These are phyloP conservation scores for Scaptomyza tumidula DNA, from an alignment of 2,888 invertebrate species.

Conservation along the genomic window DNA sequence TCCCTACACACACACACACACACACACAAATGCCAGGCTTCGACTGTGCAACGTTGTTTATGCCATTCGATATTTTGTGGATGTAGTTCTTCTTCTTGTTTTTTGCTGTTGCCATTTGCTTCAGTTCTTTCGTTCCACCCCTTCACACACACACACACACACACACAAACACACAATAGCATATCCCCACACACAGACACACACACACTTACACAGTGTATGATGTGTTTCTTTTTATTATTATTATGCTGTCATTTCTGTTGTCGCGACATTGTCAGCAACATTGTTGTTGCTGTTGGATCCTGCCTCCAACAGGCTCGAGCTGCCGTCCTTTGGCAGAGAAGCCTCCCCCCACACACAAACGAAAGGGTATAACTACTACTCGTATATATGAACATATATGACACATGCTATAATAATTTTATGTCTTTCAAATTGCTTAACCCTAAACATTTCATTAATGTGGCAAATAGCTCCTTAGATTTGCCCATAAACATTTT, in stretches of 20 bases:
- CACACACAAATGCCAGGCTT: constrained; percentile 10
- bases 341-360: background rate
- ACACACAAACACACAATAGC: background rate
- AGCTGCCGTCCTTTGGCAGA: too few species aligned
- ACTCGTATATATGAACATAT: constrained; percentile 10
- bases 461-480: constrained; percentile 49
- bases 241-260: constrained; percentile 78
- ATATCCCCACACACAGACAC: background rate
- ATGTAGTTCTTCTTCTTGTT: constrained; percentile 40
- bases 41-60: constrained; percentile 63
- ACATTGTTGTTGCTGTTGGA: constrained; percentile 46
- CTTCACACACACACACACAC: constrained; percentile 2
- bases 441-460: constrained; percentile 56
- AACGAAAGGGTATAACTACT: constrained; percentile 51
- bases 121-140: constrained; percentile 13
- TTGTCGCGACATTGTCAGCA: constrained; percentile 77
- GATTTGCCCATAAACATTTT: constrained; percentile 28
- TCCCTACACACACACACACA: constrained; percentile 5
- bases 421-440: constrained; percentile 55
- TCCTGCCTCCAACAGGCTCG: too few species aligned
- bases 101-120: constrained; percentile 17
- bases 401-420: constrained; percentile 56
- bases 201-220: background rate
- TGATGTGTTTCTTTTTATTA: constrained; percentile 58
- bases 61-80: constrained; percentile 66